phyloP scores from a whole-genome alignment of 1,140 invertebrate species.

The Spodoptera litura region DNA sequence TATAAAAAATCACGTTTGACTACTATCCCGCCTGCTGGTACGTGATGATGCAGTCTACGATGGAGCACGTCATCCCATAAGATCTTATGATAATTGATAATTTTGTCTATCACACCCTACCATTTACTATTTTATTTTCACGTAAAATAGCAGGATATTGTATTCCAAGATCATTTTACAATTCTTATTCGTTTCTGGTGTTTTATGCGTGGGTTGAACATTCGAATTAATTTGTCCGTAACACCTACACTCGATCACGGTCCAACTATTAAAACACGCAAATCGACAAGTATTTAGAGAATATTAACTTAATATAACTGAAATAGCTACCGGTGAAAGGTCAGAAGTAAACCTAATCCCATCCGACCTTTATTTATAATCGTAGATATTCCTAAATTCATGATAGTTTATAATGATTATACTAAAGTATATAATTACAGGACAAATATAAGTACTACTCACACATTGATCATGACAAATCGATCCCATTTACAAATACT shows the following conservation, averaged over 20 bases:
- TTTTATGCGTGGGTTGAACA: neutral
- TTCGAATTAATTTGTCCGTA: conserved; percentile 15
- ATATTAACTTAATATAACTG: conserved; percentile 4
- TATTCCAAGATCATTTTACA: neutral
- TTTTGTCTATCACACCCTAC: too few relatives aligned
- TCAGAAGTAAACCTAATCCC: neutral
- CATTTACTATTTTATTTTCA: too few relatives aligned
- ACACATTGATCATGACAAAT: neutral
- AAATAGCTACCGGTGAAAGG: conserved; percentile 8
- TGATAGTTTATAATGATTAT: neutral
- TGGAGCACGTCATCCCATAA: too few relatives aligned
- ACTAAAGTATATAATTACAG: neutral
- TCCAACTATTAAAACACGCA: neutral
- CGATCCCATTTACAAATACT: conserved; percentile 7
- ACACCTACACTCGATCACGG: neutral
- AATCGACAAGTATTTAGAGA: conserved; percentile 15
- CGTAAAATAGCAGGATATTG: too few relatives aligned
- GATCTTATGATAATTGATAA: too few relatives aligned
- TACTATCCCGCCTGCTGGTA: too few relatives aligned
- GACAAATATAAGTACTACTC: neutral
- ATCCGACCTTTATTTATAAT: neutral
- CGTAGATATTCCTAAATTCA: neutral
- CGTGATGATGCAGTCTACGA: too few relatives aligned
- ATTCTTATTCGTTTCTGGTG: neutral
- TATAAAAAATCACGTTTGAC: too few relatives aligned